A percentile compares a stretch with the other conserved stretches of the same genome.
phyloP scores from a whole-genome alignment of 1,140 invertebrate species.

The Scaptomyza hsui region DNA sequence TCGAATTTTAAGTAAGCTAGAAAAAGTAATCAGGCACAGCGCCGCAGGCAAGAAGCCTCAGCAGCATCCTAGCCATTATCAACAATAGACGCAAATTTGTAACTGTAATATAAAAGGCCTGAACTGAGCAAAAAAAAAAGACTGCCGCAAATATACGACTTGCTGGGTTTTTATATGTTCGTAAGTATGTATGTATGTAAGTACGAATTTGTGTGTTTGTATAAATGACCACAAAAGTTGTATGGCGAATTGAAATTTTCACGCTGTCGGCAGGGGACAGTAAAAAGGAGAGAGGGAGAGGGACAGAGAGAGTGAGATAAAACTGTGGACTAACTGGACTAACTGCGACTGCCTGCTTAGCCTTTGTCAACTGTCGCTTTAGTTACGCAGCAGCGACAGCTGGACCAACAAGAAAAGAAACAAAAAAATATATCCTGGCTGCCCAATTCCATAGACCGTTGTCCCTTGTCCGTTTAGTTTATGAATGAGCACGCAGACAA shows the following conservation, averaged over 20 bases:
- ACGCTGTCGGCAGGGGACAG: constrained; percentile 58
- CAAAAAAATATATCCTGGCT: constrained; percentile 11
- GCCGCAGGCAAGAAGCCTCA: constrained; percentile 51
- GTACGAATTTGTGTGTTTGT: constrained; percentile 29
- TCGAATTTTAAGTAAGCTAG: constrained; percentile 80
- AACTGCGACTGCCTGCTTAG: constrained; percentile 65
- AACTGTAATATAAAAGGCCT: constrained; percentile 75
- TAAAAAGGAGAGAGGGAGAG: too few species aligned
- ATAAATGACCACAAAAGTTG: constrained; percentile 74
- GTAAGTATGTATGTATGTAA: constrained; percentile 11
- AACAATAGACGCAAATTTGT: constrained; percentile 81
- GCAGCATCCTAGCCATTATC: constrained; percentile 52
- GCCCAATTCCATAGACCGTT: constrained; percentile 4
- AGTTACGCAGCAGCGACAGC: constrained; percentile 57
- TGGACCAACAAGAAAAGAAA: constrained; percentile 24
- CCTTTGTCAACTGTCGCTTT: constrained; percentile 80
- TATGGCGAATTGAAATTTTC: constrained; percentile 78
- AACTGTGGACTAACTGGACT: not conserved
- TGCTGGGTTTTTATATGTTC: constrained; percentile 19
- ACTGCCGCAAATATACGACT: constrained; percentile 6
- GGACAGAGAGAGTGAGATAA: too few species aligned
- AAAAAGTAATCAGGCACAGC: constrained; percentile 77
- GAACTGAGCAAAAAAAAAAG: constrained; percentile 14
- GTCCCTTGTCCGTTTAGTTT: constrained; percentile 56
- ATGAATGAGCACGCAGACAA: constrained; percentile 70